Evolutionary conservation across 2,113 vertebrate species (phyloP), one percentile per base, ranked within the genome.

Genomic region (Podocnemis expansa): DNA sequence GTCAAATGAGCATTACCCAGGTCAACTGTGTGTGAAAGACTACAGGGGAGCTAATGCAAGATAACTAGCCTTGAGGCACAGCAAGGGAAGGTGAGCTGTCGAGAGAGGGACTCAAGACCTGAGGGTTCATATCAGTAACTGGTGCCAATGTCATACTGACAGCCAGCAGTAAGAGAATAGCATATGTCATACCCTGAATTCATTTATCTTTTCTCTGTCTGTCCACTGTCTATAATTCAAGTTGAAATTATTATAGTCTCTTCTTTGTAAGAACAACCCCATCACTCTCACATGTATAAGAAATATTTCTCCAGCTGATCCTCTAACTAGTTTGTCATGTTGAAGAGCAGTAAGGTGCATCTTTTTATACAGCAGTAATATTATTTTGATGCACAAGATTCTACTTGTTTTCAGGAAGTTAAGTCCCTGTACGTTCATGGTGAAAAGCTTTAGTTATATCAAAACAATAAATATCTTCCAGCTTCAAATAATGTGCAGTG

Each of bases 251-350:
- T 9, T 24, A 19, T 9, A 2, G 67, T 70, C 19, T 70, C 82
- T 88, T 93, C 56, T 4, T 82, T 84, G 60, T 80, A 92, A 80
- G 79, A 94, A 96, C 92, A 94, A 76, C 81, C 84, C 86, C 90
- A 82, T 51, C 6, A 38, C 70, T 90, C 78, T 89, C 95, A 67
- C 17, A 47, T 43, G 89, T 0, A 1, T 8, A 25, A 73, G 89
- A 89, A 95, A 88, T 79, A 43, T 81, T 91, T 95, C 67, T 88
- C 88, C 93, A 94, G 88, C n/a, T 51, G 9, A 12, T 58, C 52
- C 85, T 84, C 17, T 0, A 3, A 80, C 80, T 1, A 5, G 19
- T 45, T 73, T 84, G 88, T 78, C 89, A 70, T 84, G 73, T 82
- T 4, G 51, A 91, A 78, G 55, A 4, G 70, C 91, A 6, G 52